These are phyloP conservation scores for Temnothorax rugatulus DNA, from an alignment of 2,888 invertebrate genomes.

Conservation along the genomic window DNA sequence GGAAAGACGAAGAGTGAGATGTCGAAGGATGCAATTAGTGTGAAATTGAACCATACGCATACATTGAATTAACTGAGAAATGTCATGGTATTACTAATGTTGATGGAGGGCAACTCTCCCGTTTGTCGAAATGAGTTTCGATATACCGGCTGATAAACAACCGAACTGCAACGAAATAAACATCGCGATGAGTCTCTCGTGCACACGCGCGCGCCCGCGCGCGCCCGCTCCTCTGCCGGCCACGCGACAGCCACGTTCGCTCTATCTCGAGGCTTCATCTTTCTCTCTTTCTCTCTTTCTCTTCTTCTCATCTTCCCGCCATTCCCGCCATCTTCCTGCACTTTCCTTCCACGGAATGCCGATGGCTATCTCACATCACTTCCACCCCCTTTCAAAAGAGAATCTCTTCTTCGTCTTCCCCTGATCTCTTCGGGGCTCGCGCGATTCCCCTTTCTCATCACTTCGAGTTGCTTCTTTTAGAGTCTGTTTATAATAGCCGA, in stretches of 20 bases:
- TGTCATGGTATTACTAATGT: conserved; percentile 13
- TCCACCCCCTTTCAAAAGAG: conserved; percentile 66
- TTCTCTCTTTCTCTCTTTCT: conserved; percentile 56
- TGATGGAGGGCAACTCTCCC: neutral
- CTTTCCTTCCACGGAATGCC: conserved; percentile 63
- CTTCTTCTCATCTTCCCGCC: conserved; percentile 55
- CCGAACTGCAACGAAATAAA: conserved; percentile 14
- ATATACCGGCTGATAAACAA: conserved; percentile 29
- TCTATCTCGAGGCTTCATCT: conserved; percentile 58
- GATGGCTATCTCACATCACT: conserved; percentile 70
- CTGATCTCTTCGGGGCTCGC: conserved; percentile 55
- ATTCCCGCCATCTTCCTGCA: conserved; percentile 60
- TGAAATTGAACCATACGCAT: conserved; percentile 19
- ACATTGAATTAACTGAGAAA: conserved; percentile 30
- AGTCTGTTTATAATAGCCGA: conserved; percentile 63
- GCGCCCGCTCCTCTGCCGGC: conserved; percentile 72
- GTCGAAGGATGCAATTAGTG: conserved; percentile 8
- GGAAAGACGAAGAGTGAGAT: neutral
- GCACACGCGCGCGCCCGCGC: conserved; percentile 73
- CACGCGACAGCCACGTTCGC: conserved; percentile 80
- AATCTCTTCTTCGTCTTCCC: conserved; percentile 56
- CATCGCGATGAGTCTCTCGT: conserved; percentile 29
- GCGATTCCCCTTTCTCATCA: conserved; percentile 65
- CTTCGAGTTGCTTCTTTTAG: conserved; percentile 65
- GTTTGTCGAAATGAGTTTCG: conserved; percentile 13